A percentile compares a stretch with the other conserved stretches of the same genome.
Conservation (phyloP, 2,113 vertebrate genomes). For the Heterotilapia buettikoferi region DNA sequence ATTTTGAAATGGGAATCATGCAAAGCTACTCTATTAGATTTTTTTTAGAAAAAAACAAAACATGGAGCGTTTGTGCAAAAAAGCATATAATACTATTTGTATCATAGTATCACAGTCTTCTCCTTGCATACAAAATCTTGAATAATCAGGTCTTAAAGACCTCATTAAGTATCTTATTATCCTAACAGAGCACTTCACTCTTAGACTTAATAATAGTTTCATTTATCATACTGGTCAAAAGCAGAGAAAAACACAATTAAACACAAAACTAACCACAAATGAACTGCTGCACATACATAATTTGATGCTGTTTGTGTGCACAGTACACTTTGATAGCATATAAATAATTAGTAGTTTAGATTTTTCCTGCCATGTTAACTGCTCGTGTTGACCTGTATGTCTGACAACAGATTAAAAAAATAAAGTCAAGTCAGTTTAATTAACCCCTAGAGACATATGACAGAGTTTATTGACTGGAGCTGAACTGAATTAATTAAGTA, state of each 20-base stretch:
- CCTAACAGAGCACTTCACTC: neutral
- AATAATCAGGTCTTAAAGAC: neutral
- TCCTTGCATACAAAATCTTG: neutral
- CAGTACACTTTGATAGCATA: neutral
- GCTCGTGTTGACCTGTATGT: neutral
- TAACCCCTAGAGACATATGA: neutral
- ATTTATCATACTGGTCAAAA: fast-evolving
- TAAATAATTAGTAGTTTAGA: neutral
- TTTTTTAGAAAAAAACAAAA: neutral
- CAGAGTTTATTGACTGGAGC: neutral
- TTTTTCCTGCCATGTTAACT: neutral
- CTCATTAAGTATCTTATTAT: neutral
- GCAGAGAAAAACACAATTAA: neutral
- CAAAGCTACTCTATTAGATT: neutral
- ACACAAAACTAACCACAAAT: neutral
- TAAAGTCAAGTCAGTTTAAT: neutral
- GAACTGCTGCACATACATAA: neutral
- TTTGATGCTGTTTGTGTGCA: neutral
- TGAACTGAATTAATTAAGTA: neutral
- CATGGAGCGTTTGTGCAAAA: fast-evolving
- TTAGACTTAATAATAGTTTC: neutral
- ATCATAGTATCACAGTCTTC: neutral
- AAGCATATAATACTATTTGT: neutral
- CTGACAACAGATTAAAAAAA: neutral
- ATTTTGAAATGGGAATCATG: neutral